Base-by-base conservation (phyloP, 2,888 invertebrate species). In the Anodontia alba region DNA sequence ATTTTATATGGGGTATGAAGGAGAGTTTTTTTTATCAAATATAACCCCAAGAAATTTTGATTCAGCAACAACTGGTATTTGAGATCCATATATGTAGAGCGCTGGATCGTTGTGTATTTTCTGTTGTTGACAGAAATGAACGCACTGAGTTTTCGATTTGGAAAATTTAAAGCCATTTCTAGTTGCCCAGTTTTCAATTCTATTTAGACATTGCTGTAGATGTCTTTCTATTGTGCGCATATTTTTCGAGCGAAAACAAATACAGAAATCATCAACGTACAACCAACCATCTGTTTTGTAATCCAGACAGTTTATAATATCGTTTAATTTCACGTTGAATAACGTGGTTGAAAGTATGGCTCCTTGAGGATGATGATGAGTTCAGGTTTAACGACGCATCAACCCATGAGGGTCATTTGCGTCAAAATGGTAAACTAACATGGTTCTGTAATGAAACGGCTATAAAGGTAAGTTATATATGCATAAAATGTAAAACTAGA, bases 11-110 rank as follows among this genome's bases (percentile, higher is more conserved):
- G 1, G 80, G 78, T 26, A 74, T 73, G 73, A 80, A 82, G 29
- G 73, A 69, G 5, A 84, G 70, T 51, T 78, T 84, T 78, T 84
- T 10, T 43, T 72, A 49, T 86, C 86, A 78, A 86, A 84, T n/a
- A 78, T 67, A 20, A 80, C 29, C 0, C 86, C 86, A 0, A 80
- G 49, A 69, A 80, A 82, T 72, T 82, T 86, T 5, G 62, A 43
- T 43, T 81, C 67, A 1, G 51, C 31, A 0, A 81, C 81, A 5
- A 80, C 76, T 23, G 76, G 66, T 17, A 82, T 72, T n/a, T 15
- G 67, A n/a, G 46, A 26, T 15, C 70, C 73, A 46, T 76, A 43
- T 8, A 82, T n/a, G 1, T 1, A 20, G 15, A 78, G 67, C 12
- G 57, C 78, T 0, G 83, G 86, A 36, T 82, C 82, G 0, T 17